Evolutionary conservation across 2,888 invertebrate species (phyloP).

Genomic region (Xestoiulus laeticollis): DNA sequence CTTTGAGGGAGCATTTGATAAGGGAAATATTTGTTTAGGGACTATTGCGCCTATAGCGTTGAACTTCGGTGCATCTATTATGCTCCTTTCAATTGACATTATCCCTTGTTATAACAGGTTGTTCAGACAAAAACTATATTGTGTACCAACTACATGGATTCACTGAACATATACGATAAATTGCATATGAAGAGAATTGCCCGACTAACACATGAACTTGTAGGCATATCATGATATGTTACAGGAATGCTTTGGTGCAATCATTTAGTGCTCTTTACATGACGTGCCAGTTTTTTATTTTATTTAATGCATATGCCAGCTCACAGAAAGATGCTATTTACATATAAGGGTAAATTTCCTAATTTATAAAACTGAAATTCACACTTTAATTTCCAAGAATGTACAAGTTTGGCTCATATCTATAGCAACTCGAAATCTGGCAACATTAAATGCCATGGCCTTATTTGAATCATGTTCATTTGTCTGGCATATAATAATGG

Average conservation of each 20-base stretch:
- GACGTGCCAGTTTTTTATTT: neutral
- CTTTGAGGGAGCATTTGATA: neutral
- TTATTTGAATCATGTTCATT: neutral
- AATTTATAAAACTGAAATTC: no score
- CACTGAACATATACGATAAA: neutral
- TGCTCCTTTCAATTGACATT: constrained; percentile 2
- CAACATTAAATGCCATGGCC: no score
- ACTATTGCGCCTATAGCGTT: neutral
- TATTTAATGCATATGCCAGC: neutral
- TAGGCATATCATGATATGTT: neutral
- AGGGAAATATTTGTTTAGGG: constrained; percentile 12
- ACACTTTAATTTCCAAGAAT: no score
- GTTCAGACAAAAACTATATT: neutral
- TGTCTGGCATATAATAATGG: neutral
- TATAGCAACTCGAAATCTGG: no score
- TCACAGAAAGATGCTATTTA: no score
- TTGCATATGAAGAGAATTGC: neutral
- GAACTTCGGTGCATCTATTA: neutral
- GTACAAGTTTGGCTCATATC: neutral
- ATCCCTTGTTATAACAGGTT: constrained; percentile 29
- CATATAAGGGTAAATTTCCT: no score
- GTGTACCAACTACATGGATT: neutral
- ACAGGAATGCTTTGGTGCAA: neutral
- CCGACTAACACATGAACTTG: neutral
- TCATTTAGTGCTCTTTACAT: neutral